These are phyloP conservation scores for Ascidia mentula DNA, from an alignment of 23 tunicate species.

Conservation along the genomic window DNA sequence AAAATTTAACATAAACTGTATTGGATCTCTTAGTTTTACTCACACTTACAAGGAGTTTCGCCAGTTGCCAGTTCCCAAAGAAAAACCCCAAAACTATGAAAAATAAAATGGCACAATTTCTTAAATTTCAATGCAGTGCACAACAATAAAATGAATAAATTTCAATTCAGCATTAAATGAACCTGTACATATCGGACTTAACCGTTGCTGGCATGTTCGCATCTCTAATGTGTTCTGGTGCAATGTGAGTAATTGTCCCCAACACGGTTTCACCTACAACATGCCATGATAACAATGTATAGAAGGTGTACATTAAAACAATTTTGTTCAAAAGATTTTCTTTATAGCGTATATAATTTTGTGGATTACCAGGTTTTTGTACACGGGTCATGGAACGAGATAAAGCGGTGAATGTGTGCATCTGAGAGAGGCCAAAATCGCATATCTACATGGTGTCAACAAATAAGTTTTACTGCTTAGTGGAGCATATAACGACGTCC, in stretches of 20 bases:
- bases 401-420: conserved; percentile 12
- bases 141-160: no score
- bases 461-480: not conserved
- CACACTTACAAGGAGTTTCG: conserved; percentile 28
- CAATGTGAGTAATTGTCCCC: conserved; percentile 46
- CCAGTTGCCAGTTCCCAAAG: conserved; percentile 41
- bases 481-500: not conserved
- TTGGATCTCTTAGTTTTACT: no score
- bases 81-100: conserved; percentile 46
- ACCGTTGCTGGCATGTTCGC: not conserved
- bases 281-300: no score
- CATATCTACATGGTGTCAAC: conserved; percentile 6
- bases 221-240: conserved; percentile 40
- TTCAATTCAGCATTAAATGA: no score
- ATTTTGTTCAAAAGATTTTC: no score
- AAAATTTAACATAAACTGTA: no score
- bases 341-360: no score
- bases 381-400: no score
- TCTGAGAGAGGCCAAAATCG: conserved; percentile 30
- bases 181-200: conserved; percentile 58
- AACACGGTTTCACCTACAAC: not conserved
- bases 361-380: no score
- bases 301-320: no score
- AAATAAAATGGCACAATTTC: no score
- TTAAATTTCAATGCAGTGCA: no score